A percentile compares a stretch with the other conserved stretches of the same genome.
These are phyloP conservation scores for Leptopilina drosophilae DNA, from an alignment of 2,888 invertebrate genomes.

Conservation along the genomic window DNA sequence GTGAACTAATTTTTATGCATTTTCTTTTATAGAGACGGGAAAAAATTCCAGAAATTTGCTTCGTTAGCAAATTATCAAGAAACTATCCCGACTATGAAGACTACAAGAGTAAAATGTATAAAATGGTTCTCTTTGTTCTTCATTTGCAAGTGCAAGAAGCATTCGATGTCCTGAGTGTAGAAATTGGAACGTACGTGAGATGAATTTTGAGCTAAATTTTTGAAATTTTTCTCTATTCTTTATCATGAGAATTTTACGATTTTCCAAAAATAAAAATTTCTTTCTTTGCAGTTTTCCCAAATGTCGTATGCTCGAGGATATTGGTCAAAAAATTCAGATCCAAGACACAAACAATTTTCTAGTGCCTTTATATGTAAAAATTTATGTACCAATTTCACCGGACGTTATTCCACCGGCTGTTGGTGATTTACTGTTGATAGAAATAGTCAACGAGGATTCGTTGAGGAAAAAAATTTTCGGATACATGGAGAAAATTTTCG, in stretches of 20 bases:
- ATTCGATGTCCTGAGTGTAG: no score
- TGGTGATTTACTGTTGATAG: neutral
- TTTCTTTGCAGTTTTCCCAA: neutral
- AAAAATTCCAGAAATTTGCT: no score
- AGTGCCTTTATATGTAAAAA: slow-evolving; percentile 20
- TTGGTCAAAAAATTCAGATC: neutral
- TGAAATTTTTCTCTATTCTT: no score
- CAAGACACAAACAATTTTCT: neutral
- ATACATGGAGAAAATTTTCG: neutral
- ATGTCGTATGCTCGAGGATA: neutral
- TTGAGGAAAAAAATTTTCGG: neutral
- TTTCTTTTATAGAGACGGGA: no score
- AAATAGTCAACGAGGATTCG: neutral
- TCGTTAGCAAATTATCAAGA: no score
- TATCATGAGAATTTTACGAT: neutral
- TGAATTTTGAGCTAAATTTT: no score
- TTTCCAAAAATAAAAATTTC: neutral
- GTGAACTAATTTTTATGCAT: no score
- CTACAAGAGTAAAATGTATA: neutral
- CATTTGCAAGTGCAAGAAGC: neutral
- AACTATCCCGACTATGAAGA: neutral
- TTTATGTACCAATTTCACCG: neutral
- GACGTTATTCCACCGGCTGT: neutral
- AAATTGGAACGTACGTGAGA: no score
- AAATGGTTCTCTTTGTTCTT: neutral